Conservation (phyloP, 2,888 invertebrate species). For the Tholera decimalis region DNA sequence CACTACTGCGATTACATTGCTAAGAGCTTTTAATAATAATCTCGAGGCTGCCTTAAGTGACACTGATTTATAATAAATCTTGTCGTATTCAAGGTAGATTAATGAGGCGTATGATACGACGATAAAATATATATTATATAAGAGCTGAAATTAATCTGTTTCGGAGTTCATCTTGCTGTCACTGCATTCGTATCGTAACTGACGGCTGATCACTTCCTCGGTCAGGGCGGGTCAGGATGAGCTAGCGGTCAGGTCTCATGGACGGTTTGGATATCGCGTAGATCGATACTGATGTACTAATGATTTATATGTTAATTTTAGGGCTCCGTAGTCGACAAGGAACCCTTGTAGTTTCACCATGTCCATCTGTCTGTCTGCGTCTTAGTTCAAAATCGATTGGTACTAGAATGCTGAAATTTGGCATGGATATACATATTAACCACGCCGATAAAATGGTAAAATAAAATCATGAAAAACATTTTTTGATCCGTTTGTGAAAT, state of each 20-base stretch:
- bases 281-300: neutral
- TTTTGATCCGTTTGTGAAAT: too few relatives aligned
- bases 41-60: constrained; percentile 20
- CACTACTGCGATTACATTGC: constrained; percentile 46
- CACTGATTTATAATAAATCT: constrained; percentile 47
- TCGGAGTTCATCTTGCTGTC: constrained; percentile 27
- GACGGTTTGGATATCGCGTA: neutral
- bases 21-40: constrained; percentile 46
- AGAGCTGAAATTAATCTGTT: constrained; percentile 35
- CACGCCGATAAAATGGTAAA: too few relatives aligned
- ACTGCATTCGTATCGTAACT: constrained; percentile 13
- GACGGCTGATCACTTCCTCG: constrained; percentile 8
- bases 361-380: too few relatives aligned
- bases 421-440: too few relatives aligned
- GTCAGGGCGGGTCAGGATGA: neutral
- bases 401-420: too few relatives aligned
- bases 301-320: too few relatives aligned
- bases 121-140: constrained; percentile 38
- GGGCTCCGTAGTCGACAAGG: too few relatives aligned
- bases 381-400: too few relatives aligned
- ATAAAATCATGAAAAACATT: too few relatives aligned
- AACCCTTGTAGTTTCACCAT: too few relatives aligned
- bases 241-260: neutral
- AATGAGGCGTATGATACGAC: constrained; percentile 37
- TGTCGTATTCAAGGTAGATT: constrained; percentile 39